Percentiles rank a stretch among this genome's conserved stretches.
These are phyloP conservation scores for Furcifer pardalis DNA, from an alignment of 2,797 vertebrate species.

Conservation along the genomic window DNA sequence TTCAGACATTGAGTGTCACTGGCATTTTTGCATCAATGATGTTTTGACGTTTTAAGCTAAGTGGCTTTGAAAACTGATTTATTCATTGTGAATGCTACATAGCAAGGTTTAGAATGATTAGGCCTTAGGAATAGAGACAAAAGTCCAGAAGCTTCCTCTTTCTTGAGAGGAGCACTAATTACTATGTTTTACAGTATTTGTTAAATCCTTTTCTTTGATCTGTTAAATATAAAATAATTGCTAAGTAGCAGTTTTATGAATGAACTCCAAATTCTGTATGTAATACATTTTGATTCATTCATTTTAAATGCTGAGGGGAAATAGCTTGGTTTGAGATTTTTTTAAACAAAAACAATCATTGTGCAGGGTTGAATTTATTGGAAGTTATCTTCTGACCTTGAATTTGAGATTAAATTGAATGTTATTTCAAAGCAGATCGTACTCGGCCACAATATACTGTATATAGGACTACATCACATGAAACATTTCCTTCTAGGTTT, in stretches of 20 bases:
- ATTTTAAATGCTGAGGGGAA: not conserved
- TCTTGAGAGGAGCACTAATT: conserved; percentile 7
- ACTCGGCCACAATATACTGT: too few relatives aligned
- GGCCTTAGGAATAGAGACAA: conserved; percentile 1
- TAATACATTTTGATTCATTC: not conserved
- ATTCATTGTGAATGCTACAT: conserved; percentile 8
- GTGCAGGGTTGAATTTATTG: not conserved
- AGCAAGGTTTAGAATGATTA: conserved; percentile 25
- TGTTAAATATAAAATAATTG: not conserved
- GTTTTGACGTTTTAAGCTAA: not conserved
- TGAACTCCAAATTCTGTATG: not conserved
- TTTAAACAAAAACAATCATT: not conserved
- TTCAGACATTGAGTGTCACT: not conserved
- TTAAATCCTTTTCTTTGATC: conserved; percentile 8
- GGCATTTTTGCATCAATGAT: not conserved
- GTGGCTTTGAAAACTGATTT: not conserved
- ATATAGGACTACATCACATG: accelerated
- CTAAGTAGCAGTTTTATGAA: not conserved
- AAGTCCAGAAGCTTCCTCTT: conserved; percentile 32
- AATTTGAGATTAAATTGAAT: accelerated
- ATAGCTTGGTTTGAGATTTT: conserved; percentile 27
- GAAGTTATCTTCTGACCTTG: not conserved
- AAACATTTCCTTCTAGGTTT: not conserved
- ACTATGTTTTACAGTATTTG: conserved; percentile 21
- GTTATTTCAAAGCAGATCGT: not conserved